A percentile compares a stretch with the other conserved stretches of the same genome.
phyloP scores from a whole-genome alignment of 2,888 invertebrate genomes.

The Uropetala carovei region DNA sequence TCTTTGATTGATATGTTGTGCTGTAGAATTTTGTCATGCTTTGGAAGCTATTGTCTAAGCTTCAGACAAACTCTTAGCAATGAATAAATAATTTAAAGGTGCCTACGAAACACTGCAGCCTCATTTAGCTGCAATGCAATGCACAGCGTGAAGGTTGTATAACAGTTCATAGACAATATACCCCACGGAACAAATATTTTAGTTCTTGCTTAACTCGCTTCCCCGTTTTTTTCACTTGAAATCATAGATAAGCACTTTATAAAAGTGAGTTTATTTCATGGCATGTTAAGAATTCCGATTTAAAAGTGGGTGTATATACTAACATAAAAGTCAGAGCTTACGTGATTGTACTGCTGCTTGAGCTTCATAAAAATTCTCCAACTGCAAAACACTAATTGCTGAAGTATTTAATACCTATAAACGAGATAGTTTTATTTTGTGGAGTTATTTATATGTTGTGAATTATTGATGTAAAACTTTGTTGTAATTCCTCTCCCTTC shows the following conservation, averaged over 20 bases:
- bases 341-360: conserved; percentile 38
- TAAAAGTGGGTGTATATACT: not conserved
- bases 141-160: not conserved
- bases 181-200: not conserved
- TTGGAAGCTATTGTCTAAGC: conserved; percentile 9
- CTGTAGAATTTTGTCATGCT: conserved; percentile 28
- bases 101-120: not conserved
- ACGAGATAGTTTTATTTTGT: not conserved
- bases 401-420: not conserved
- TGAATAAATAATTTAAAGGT: not conserved
- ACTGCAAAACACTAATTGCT: conserved; percentile 21
- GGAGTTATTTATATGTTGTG: not conserved
- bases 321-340: not conserved
- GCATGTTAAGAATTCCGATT: conserved; percentile 21
- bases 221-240: not conserved
- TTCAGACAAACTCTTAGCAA: not conserved
- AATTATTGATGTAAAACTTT: not conserved
- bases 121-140: not conserved
- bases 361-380: conserved; percentile 39
- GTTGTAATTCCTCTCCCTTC: not conserved
- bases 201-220: not conserved
- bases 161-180: not conserved
- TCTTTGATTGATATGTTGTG: not conserved
- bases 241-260: not conserved
- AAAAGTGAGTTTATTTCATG: not conserved